These are phyloP conservation scores for Pogoniulus pusillus DNA, from an alignment of 2,797 vertebrate genomes.

Conservation along the genomic window DNA sequence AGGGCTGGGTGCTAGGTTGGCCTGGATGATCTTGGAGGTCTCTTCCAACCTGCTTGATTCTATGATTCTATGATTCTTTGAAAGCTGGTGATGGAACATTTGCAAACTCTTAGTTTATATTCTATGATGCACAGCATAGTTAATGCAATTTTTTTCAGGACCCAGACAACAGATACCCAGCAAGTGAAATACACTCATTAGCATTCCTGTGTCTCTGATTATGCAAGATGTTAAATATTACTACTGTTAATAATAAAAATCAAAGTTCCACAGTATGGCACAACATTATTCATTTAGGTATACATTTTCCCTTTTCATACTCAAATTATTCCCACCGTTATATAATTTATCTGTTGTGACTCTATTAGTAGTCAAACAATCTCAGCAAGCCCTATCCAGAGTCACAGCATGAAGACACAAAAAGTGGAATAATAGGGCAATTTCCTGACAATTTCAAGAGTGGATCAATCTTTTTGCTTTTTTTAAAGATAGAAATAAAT, in stretches of 20 bases:
- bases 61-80: too few relatives aligned
- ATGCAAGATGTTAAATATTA: background rate
- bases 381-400: background rate
- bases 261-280: background rate
- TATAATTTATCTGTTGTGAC: background rate
- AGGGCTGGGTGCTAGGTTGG: too few relatives aligned
- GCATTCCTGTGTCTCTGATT: background rate
- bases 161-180: background rate
- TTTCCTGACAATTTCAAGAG: background rate
- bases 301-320: background rate
- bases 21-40: too few relatives aligned
- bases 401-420: background rate
- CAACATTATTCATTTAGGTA: background rate
- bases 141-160: background rate
- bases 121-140: background rate
- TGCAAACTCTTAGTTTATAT: background rate
- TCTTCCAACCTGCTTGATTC: too few relatives aligned
- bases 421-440: background rate
- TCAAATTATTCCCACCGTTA: background rate
- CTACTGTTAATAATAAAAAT: background rate
- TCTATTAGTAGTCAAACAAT: background rate
- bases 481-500: conserved; percentile 3
- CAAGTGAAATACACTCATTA: background rate
- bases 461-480: background rate
- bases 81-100: background rate